A percentile compares a stretch with the other conserved stretches of the same genome.
Evolutionary conservation across 2,113 vertebrate species (phyloP).

Genomic region (Equus przewalskii): DNA sequence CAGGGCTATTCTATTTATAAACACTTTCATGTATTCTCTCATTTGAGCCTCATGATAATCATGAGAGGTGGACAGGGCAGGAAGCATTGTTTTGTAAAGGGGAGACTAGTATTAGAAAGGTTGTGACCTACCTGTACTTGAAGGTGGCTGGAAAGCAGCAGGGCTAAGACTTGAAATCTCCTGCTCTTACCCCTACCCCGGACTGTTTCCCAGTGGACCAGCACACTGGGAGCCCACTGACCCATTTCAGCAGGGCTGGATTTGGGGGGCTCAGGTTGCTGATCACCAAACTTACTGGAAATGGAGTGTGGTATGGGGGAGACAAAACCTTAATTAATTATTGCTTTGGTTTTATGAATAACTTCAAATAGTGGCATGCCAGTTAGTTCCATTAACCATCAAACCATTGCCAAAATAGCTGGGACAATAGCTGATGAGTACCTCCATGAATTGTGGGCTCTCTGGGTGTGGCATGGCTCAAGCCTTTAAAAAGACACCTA

Average conservation of each 20-base stretch:
- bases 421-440: background rate
- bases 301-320: background rate
- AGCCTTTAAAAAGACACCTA: background rate
- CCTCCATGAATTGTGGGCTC: background rate
- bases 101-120: background rate
- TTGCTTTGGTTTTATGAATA: background rate
- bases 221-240: background rate
- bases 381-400: background rate
- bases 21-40: background rate
- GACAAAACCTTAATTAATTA: background rate
- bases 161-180: background rate
- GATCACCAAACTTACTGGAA: background rate
- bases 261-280: background rate
- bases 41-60: background rate
- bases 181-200: accelerated
- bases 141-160: background rate
- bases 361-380: background rate
- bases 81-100: conserved; percentile 13
- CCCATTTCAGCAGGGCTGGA: background rate
- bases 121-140: background rate
- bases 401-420: background rate
- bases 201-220: background rate
- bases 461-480: background rate
- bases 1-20: background rate
- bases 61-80: background rate